phyloP scores from a whole-genome alignment of 2,113 vertebrate species.

The Mobula birostris region DNA sequence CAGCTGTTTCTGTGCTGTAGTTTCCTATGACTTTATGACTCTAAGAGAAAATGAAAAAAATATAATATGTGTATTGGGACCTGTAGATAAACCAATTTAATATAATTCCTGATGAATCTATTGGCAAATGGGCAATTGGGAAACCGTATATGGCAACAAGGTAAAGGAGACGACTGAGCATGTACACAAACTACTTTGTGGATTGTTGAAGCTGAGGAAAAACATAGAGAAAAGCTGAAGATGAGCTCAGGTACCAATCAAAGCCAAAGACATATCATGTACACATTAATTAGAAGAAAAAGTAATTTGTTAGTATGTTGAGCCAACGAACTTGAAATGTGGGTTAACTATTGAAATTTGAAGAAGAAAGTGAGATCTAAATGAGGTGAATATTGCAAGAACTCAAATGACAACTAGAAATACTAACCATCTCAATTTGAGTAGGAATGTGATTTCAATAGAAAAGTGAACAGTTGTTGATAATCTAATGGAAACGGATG shows the following conservation, averaged over 20 bases:
- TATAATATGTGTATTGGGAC: neutral
- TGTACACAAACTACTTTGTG: too few species aligned
- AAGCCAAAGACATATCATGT: neutral
- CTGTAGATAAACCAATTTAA: neutral
- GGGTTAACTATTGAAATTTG: neutral
- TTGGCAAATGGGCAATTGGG: neutral
- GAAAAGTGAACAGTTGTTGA: neutral
- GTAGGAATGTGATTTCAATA: neutral
- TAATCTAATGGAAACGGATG: neutral
- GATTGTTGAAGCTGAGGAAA: neutral
- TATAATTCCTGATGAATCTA: neutral
- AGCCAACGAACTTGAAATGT: neutral
- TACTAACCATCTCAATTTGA: neutral
- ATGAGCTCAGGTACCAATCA: neutral
- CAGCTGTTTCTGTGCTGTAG: too few species aligned
- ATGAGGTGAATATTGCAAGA: neutral
- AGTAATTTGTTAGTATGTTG: neutral
- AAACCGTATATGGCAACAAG: neutral
- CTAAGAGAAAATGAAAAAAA: neutral
- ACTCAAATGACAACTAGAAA: neutral
- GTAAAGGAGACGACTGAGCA: neutral
- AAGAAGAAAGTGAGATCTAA: neutral
- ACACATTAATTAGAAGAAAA: neutral
- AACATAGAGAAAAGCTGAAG: neutral
- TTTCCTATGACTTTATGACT: neutral